Base-by-base conservation (phyloP, 2,888 invertebrate species). In the Heterodera filipjevi region DNA sequence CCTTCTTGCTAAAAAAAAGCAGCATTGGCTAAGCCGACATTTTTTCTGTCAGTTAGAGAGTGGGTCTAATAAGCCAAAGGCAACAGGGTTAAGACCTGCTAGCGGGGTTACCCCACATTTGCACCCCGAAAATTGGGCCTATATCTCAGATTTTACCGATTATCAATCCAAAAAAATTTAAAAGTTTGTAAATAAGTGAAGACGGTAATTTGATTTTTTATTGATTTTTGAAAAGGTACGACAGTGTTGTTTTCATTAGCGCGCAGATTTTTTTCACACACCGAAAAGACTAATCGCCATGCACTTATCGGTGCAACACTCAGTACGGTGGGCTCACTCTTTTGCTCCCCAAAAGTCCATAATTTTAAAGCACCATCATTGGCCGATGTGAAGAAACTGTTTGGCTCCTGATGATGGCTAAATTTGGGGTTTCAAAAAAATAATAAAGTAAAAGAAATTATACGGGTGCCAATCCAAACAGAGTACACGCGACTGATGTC, bases 1-100 rank as follows among this genome's bases (percentile, higher is more conserved):
- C 81, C 81, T 53, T 81, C 81, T 27, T 78, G 81, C 64, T 81
- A 71, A 66, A 32, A 64, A 66, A 81, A 72, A 66, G 33, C 59
- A 49, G 66, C 22, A 33, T 30, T 46, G 33, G 27, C 0, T 0
- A n/a, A 66, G n/a, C n/a, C 0, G 85, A 86, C 85, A 85, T 84
- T 84, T 85, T 87, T 86, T 87, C 87, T 87, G 87, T 87, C 85
- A 86, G 87, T 87, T 87, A 87, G 87, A 87, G 87, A 87, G 87
- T 87, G 85, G 87, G 87, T 87, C 87, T 87, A 87, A 87, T 86
- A 87, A 87, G 87, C 87, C 87, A 85, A 87, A 86, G 87, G 86
- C 86, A 86, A 84, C 85, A 87, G 87, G 87, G 87, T 87, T 87
- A 35, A 68, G 33, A 33, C 68, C 68, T 68, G 68, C 35, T 68